phyloP scores from a whole-genome alignment of 53 echinoderm and acorn worm genomes.

The Arbacia lixula region DNA sequence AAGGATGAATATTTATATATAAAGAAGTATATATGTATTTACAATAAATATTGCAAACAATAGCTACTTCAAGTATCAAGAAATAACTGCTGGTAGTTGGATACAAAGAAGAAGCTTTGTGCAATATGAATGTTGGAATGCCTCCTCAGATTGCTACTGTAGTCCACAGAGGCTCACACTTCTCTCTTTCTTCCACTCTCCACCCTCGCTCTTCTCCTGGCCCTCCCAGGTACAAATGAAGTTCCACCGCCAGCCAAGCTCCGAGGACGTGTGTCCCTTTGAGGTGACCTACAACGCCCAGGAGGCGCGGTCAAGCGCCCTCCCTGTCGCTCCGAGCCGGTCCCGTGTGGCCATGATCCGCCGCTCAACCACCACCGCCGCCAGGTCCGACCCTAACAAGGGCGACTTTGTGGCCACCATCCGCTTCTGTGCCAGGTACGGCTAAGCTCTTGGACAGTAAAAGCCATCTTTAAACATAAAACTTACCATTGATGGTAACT shows the following conservation, averaged over 20 bases:
- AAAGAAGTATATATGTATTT: too few species aligned
- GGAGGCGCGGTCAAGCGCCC: conserved; percentile 55
- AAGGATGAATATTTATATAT: too few species aligned
- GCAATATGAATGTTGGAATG: too few species aligned
- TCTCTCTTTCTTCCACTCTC: too few species aligned
- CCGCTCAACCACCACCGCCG: conserved; percentile 24
- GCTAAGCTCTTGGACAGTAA: too few species aligned
- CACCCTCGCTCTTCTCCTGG: not conserved
- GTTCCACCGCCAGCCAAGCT: conserved; percentile 44
- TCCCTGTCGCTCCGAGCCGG: not conserved
- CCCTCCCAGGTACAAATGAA: conserved; percentile 49
- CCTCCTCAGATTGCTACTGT: too few species aligned
- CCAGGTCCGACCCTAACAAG: conserved; percentile 24
- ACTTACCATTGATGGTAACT: not conserved
- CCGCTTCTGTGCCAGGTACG: conserved; percentile 50
- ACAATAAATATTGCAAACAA: too few species aligned
- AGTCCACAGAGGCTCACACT: too few species aligned
- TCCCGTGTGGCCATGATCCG: conserved; percentile 59
- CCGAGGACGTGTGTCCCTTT: conserved; percentile 64
- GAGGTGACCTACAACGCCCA: conserved; percentile 54
- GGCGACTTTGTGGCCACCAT: conserved; percentile 38
- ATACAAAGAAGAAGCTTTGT: too few species aligned
- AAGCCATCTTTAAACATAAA: not conserved
- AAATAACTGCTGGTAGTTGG: too few species aligned
- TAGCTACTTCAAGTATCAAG: too few species aligned